Evolutionary conservation across 2,888 invertebrate genomes (phyloP).

Genomic region (Drosophila meridiana): DNA sequence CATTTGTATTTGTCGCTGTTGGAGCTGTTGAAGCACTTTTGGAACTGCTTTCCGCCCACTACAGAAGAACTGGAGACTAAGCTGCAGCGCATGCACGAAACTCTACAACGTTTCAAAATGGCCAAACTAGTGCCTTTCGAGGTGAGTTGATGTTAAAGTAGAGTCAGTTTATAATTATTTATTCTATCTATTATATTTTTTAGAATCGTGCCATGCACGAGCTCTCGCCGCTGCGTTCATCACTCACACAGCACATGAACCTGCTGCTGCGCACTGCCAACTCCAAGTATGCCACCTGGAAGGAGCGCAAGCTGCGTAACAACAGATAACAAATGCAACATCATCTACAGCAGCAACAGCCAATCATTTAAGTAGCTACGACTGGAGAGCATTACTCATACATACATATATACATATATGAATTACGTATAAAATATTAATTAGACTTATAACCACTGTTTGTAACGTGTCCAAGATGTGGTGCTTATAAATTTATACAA

Average conservation of each 20-base stretch:
- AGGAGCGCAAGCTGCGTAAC: slow-evolving; percentile 88
- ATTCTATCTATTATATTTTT: background rate
- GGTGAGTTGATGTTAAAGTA: slow-evolving; percentile 85
- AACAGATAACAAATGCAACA: slow-evolving; percentile 81
- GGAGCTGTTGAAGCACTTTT: slow-evolving; percentile 96
- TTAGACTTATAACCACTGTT: slow-evolving; percentile 30
- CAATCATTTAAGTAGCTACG: slow-evolving; percentile 24
- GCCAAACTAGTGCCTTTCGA: slow-evolving; percentile 94
- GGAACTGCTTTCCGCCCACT: slow-evolving; percentile 95
- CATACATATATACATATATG: slow-evolving; percentile 34
- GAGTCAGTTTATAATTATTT: background rate
- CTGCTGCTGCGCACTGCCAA: slow-evolving; percentile 94
- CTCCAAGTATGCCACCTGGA: slow-evolving; percentile 94
- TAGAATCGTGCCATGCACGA: slow-evolving; percentile 93
- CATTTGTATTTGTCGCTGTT: slow-evolving; percentile 94
- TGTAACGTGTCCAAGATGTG: slow-evolving; percentile 33
- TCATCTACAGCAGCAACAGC: slow-evolving; percentile 18
- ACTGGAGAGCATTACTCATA: slow-evolving; percentile 34
- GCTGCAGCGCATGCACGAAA: slow-evolving; percentile 94
- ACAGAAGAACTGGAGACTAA: slow-evolving; percentile 91
- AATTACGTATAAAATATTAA: slow-evolving; percentile 1
- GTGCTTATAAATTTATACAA: slow-evolving; percentile 43
- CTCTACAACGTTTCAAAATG: slow-evolving; percentile 94
- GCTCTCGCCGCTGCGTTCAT: slow-evolving; percentile 91
- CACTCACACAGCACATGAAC: slow-evolving; percentile 94